These are phyloP conservation scores for Cottoperca gobio DNA, from an alignment of 2,797 vertebrate species.

Conservation along the genomic window DNA sequence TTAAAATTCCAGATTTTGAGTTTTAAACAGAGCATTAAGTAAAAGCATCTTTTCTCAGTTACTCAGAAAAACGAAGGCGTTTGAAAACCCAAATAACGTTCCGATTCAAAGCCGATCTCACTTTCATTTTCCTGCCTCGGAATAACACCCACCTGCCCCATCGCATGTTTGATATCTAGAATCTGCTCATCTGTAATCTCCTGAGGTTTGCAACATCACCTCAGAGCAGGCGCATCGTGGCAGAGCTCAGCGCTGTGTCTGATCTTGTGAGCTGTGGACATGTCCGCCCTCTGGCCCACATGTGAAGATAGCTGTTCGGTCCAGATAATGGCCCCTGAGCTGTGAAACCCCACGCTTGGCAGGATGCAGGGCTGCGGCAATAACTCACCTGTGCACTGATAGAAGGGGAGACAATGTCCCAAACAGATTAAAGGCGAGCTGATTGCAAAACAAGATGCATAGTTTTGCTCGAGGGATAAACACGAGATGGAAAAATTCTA, in stretches of 20 bases:
- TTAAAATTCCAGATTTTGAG: conserved; percentile 38
- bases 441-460: conserved; percentile 79
- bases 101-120: conserved; percentile 36
- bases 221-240: conserved; percentile 45
- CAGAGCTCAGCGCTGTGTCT: conserved; percentile 51
- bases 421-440: conserved; percentile 76
- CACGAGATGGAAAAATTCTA: conserved; percentile 71
- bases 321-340: conserved; percentile 79
- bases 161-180: conserved; percentile 55
- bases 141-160: conserved; percentile 41
- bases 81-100: conserved; percentile 58
- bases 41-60: conserved; percentile 31
- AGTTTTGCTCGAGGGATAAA: conserved; percentile 69
- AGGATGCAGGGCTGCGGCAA: conserved; percentile 75
- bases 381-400: conserved; percentile 81
- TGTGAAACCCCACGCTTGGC: conserved; percentile 85
- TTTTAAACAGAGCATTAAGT: conserved; percentile 42
- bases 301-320: conserved; percentile 64
- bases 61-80: conserved; percentile 33
- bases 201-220: conserved; percentile 70
- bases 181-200: conserved; percentile 65
- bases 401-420: conserved; percentile 76
- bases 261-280: conserved; percentile 67
- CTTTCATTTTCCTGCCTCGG: conserved; percentile 30
- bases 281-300: conserved; percentile 70